Percentiles rank a stretch among this genome's conserved stretches.
These are phyloP conservation scores for Perizoma affinitatum DNA, from an alignment of 2,888 invertebrate species.

Conservation along the genomic window DNA sequence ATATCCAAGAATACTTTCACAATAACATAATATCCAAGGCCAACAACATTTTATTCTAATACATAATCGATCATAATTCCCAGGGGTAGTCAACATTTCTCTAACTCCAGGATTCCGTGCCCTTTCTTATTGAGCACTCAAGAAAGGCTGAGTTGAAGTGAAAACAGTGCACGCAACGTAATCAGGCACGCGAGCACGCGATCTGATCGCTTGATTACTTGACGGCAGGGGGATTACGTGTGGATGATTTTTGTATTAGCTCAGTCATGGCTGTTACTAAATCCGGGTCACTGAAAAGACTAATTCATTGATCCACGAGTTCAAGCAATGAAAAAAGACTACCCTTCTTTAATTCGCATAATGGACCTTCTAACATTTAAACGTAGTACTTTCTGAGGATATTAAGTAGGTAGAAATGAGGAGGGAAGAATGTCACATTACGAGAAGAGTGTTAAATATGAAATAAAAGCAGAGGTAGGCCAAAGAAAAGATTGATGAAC, in stretches of 20 bases:
- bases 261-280: conserved; percentile 24
- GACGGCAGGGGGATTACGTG: conserved; percentile 43
- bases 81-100: conserved; percentile 21
- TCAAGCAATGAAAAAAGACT: no score
- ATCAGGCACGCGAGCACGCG: conserved; percentile 68
- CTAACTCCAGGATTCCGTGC: conserved; percentile 30
- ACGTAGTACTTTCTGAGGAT: no score
- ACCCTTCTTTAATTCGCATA: no score
- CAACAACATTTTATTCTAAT: background rate
- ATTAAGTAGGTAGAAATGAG: no score
- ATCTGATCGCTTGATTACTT: conserved; percentile 62
- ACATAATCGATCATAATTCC: conserved; percentile 24
- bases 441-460: no score
- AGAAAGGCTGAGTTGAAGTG: conserved; percentile 66
- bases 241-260: conserved; percentile 34
- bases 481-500: no score
- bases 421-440: no score
- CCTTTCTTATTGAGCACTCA: conserved; percentile 75
- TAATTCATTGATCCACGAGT: no score
- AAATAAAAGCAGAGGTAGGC: no score
- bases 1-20: no score
- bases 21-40: no score
- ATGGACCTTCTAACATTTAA: no score
- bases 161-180: conserved; percentile 70
- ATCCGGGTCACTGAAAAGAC: background rate